A percentile compares a stretch with the other conserved stretches of the same genome.
Conservation (phyloP, 2,113 vertebrate species). For the Elachura formosa region DNA sequence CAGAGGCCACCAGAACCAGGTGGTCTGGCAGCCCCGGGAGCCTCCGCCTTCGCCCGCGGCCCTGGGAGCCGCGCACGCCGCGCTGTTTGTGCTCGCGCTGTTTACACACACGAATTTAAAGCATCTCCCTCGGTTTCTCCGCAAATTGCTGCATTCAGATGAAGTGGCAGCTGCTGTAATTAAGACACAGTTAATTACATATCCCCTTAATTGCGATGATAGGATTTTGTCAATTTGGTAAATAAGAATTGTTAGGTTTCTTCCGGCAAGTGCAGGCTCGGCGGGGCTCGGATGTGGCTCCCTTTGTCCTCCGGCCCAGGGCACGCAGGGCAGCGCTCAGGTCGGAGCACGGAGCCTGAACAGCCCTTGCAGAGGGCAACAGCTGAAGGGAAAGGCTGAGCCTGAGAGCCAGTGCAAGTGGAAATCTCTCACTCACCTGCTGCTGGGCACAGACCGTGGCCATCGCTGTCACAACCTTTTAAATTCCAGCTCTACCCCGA, state of each 20-base stretch:
- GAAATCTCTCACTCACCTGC: neutral
- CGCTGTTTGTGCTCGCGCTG: conserved; percentile 54
- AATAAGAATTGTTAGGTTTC: conserved; percentile 77
- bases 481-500: neutral
- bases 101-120: conserved; percentile 72
- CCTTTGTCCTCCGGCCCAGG: neutral
- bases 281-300: neutral
- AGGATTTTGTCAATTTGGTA: conserved; percentile 78
- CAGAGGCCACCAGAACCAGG: neutral
- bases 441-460: neutral
- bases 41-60: neutral
- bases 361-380: neutral
- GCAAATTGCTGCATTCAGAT: conserved; percentile 76
- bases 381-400: fast-evolving
- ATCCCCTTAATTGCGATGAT: conserved; percentile 77
- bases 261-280: conserved; percentile 51
- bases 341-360: too few species aligned
- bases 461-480: neutral
- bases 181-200: conserved; percentile 81
- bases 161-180: conserved; percentile 80
- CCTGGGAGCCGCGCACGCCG: neutral
- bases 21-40: fast-evolving
- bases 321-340: fast-evolving
- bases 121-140: conserved; percentile 69
- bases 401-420: fast-evolving